Evolutionary conservation across 2,113 vertebrate genomes (phyloP).

Genomic region (Vimba vimba): DNA sequence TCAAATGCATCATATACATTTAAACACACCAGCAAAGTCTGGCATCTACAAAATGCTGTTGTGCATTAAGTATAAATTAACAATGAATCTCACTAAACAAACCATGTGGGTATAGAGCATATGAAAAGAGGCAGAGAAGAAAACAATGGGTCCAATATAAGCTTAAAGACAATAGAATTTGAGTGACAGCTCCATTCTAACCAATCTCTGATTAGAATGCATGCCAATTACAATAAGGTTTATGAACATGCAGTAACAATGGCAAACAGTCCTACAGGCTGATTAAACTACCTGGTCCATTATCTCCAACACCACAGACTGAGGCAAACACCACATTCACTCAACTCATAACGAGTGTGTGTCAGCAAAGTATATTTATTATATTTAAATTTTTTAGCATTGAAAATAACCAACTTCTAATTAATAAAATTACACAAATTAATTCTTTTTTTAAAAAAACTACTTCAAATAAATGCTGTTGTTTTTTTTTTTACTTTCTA

Average conservation of each 20-base stretch:
- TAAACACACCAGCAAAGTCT: neutral
- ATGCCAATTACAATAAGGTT: conserved; percentile 42
- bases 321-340: neutral
- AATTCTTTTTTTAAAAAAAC: too few relatives aligned
- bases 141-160: conserved; percentile 25
- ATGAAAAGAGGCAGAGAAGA: conserved; percentile 19
- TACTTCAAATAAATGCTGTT: too few relatives aligned
- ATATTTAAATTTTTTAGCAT: neutral
- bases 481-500: neutral
- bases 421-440: neutral
- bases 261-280: conserved; percentile 2
- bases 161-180: conserved; percentile 30
- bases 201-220: conserved; percentile 30
- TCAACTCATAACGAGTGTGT: neutral
- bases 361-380: neutral
- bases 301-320: conserved; percentile 39
- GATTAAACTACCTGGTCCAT: conserved; percentile 37
- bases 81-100: neutral
- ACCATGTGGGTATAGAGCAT: neutral
- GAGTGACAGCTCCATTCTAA: conserved; percentile 42
- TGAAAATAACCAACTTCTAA: neutral
- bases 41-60: neutral
- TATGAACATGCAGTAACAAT: conserved; percentile 31
- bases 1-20: neutral
- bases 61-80: conserved; percentile 11